Percentiles rank a stretch among this genome's conserved stretches.
These are phyloP conservation scores for Drosophila seguyi DNA, from an alignment of 1,140 invertebrate species.

Conservation along the genomic window DNA sequence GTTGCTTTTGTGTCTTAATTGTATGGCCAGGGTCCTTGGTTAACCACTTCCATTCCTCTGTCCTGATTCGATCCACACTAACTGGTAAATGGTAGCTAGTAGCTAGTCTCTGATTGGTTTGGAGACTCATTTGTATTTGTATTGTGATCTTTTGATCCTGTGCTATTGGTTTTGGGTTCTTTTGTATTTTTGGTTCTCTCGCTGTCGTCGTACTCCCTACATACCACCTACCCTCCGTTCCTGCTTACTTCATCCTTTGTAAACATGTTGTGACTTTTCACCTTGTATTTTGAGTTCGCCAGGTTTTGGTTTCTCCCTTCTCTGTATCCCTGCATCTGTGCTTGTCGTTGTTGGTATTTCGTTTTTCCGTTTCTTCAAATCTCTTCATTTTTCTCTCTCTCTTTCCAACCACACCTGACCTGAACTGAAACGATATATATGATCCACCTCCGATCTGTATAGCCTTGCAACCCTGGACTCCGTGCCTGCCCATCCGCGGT, in stretches of 20 bases:
- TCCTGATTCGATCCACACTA: constrained; percentile 16
- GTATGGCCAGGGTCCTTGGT: neutral
- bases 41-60: constrained; percentile 1
- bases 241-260: constrained; percentile 9
- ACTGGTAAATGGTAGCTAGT: constrained; percentile 18
- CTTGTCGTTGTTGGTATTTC: constrained; percentile 73
- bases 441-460: constrained; percentile 44
- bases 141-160: neutral
- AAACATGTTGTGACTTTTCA: constrained; percentile 1
- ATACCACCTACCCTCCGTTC: neutral
- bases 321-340: constrained; percentile 26
- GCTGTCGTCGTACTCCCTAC: neutral
- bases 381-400: constrained; percentile 82
- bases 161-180: constrained; percentile 10
- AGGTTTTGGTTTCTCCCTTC: constrained; percentile 32
- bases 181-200: constrained; percentile 1
- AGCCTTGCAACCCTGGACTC: constrained; percentile 85
- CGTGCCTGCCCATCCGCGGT: constrained; percentile 84
- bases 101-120: constrained; percentile 9
- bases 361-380: constrained; percentile 76
- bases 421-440: constrained; percentile 20
- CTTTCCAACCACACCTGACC: constrained; percentile 56
- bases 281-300: constrained; percentile 20
- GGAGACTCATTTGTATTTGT: neutral
- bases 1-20: constrained; percentile 16